Base-by-base conservation (phyloP, 2,113 vertebrate species). In the Bufo gargarizans region DNA sequence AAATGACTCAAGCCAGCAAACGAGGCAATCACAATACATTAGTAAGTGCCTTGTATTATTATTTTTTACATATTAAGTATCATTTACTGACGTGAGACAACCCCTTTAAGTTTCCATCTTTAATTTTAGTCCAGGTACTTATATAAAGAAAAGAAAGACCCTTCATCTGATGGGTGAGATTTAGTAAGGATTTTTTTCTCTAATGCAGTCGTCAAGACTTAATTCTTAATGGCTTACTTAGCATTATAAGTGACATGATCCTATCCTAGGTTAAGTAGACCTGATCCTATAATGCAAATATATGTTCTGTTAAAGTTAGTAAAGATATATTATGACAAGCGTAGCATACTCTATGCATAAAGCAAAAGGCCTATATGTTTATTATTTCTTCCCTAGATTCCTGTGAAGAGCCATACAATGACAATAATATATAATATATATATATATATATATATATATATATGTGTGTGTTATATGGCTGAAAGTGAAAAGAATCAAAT, bases 401-500 rank as follows among this genome's bases (percentile, higher is more conserved):
- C 56, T 20, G 58, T 63, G 65, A 45, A 82, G 2, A 4, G 45
- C 16, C 8, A 82, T 12, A 63, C n/a, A 81, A 16, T 56, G 61
- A 33, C 33, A 47, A 65, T 1, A 49, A 82, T 17, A 82, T 65
- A 47, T 63, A 49, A n/a, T n/a, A n/a, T n/a, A n/a, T n/a, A n/a
- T n/a, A n/a, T n/a, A n/a, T n/a, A n/a, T n/a, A n/a, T n/a, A n/a
- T n/a, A n/a, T n/a, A n/a, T n/a, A n/a, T n/a, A n/a, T n/a, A n/a
- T n/a, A n/a, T n/a, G n/a, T n/a, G n/a, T n/a, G n/a, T 49, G 80
- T 82, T 82, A 50, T 49, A 65, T 82, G 43, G 59, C 17, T 20
- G 63, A 84, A 59, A n/a, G 20, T 71, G 47, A 65, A 81, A 65
- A 82, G 10, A 82, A 49, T 65, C 43, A 82, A 43, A 82, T 82